Base-by-base conservation (phyloP, 2,888 invertebrate genomes). In the Diogma glabrata region DNA sequence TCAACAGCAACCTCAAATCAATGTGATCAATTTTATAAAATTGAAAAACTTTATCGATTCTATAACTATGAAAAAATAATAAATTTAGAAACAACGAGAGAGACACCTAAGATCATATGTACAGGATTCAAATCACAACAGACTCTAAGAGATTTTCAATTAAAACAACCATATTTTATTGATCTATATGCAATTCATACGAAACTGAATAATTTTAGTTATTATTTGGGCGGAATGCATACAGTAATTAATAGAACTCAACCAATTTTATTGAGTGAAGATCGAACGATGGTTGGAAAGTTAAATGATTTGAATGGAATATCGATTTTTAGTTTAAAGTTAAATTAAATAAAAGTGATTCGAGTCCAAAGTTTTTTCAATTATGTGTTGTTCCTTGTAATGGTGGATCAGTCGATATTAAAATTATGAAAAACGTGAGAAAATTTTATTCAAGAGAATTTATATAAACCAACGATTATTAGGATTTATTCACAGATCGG, bases 361-460 rank as follows among this genome's bases (percentile, higher is more conserved):
- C n/a, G 20, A 2, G 6, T 12, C 3, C 22, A 14, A 45, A 51
- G 1, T 49, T 57, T 30, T 51, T 67, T 54, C 63, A 68, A 2
- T 66, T 77, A 49, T 70, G 75, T 47, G 64, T 79, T 4, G 66
- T 77, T 59, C 76, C 78, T 0, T 79, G 79, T 57, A 76, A 75
- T 3, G 69, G 43, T 67, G 76, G 70, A 58, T 71, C 65, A 47
- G 71, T 76, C 2, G 69, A 73, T 46, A 71, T 75, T 2, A 70
- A 72, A 56, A 63, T 75, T 12, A 62, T 70, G 12, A 62, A 69
- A 16, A 68, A 70, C 1, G 65, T 4, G 61, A 64, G 47, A 55
- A 64, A 19, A 64, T 75, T 12, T 62, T 65, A 20, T 58, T 61
- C 3, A 64, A 66, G 47, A 60, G 19, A 65, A 63, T 38, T 68